phyloP scores from a whole-genome alignment of 2,888 invertebrate genomes.

The Entomobrya multifasciata region DNA sequence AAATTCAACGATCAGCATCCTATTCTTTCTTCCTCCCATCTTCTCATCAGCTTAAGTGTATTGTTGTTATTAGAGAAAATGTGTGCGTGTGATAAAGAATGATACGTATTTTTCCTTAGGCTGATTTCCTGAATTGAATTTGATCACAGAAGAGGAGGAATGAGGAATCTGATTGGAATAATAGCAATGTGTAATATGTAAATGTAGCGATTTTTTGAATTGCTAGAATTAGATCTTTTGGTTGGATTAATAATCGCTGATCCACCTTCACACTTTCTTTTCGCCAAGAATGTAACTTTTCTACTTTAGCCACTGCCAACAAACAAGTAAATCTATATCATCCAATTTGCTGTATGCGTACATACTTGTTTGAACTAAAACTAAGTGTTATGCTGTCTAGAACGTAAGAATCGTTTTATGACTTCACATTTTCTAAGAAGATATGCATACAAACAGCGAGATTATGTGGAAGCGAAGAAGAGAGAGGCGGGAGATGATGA shows the following conservation, averaged over 20 bases:
- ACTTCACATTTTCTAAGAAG: slow-evolving; percentile 31
- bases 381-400: no score
- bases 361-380: no score
- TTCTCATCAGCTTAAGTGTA: slow-evolving; percentile 47
- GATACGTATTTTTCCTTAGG: not conserved
- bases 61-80: not conserved
- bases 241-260: slow-evolving; percentile 31
- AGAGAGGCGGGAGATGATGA: no score
- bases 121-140: slow-evolving; percentile 21
- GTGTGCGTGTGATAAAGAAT: not conserved
- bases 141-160: no score
- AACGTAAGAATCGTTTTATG: slow-evolving; percentile 35
- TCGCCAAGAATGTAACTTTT: not conserved
- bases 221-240: slow-evolving; percentile 21
- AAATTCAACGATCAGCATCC: slow-evolving; percentile 44
- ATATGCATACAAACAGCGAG: slow-evolving; percentile 44
- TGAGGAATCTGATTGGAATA: not conserved
- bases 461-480: slow-evolving; percentile 37
- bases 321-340: slow-evolving; percentile 1
- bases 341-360: slow-evolving; percentile 47
- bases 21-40: slow-evolving; percentile 14
- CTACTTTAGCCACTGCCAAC: not conserved
- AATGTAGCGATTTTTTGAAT: slow-evolving; percentile 17
- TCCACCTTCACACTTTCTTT: slow-evolving; percentile 6
- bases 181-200: not conserved